Evolutionary conservation across 2,113 vertebrate species (phyloP).

Genomic region (Ptilonorhynchus violaceus): DNA sequence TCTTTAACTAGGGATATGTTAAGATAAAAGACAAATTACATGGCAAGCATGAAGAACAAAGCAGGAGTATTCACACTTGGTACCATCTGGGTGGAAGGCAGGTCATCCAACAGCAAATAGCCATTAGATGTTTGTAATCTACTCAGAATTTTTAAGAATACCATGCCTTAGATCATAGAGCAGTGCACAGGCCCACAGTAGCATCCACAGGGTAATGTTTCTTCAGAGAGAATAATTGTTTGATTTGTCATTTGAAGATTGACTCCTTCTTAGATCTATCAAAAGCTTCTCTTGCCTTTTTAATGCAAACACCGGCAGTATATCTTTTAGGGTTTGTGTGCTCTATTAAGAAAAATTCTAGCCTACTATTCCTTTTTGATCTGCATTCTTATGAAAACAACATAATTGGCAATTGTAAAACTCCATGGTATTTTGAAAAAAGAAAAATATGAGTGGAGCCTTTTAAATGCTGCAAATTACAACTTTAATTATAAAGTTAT

Average conservation of each 20-base stretch:
- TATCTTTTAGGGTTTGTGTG: not conserved
- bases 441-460: not conserved
- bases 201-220: not conserved
- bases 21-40: not conserved
- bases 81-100: not conserved
- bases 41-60: not conserved
- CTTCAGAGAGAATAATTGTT: not conserved
- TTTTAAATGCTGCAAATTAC: slow-evolving; percentile 18
- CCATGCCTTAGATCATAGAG: not conserved
- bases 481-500: slow-evolving; percentile 46
- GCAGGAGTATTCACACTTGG: not conserved
- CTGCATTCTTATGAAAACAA: not conserved
- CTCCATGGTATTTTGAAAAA: not conserved
- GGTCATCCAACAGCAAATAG: not conserved
- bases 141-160: not conserved
- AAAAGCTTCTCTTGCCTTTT: not conserved
- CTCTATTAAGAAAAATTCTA: not conserved
- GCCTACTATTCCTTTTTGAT: not conserved
- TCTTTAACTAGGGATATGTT: not conserved
- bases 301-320: not conserved
- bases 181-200: not conserved
- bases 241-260: not conserved
- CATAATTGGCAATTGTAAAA: not conserved
- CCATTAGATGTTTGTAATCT: not conserved
- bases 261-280: not conserved